Evolutionary conservation across 2,797 vertebrate species (phyloP).

Genomic region (Florisuga fusca): DNA sequence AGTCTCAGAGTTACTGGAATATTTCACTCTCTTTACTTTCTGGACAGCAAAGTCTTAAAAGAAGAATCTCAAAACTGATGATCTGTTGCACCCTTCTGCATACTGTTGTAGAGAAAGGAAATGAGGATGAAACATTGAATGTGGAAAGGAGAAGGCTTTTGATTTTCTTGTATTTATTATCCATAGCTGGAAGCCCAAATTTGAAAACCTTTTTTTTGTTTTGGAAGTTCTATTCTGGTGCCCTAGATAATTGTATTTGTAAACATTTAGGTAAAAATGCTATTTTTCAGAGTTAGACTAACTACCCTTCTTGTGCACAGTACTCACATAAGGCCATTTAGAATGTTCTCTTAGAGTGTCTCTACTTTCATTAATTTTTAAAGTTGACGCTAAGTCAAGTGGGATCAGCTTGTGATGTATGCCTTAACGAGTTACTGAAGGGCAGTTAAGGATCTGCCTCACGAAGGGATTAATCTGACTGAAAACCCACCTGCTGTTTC

Average conservation of each 20-base stretch:
- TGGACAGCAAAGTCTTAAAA: not conserved
- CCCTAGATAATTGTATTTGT: not conserved
- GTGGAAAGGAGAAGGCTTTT: not conserved
- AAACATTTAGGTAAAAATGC: not conserved
- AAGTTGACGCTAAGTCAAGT: not conserved
- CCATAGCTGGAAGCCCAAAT: not conserved
- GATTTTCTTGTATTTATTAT: not conserved
- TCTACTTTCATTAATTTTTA: not conserved
- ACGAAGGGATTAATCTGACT: conserved; percentile 20
- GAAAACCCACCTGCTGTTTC: conserved; percentile 54
- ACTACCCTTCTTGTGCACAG: not conserved
- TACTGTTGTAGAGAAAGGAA: not conserved
- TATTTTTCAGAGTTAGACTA: not conserved
- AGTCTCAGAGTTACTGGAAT: not conserved
- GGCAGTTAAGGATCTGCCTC: not conserved
- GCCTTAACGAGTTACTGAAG: conserved; percentile 15
- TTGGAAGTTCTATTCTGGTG: not conserved
- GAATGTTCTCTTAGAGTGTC: not conserved
- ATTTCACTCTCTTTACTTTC: not conserved
- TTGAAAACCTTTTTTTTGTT: not conserved
- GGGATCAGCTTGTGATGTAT: not conserved
- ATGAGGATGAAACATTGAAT: not conserved
- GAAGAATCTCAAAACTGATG: not conserved
- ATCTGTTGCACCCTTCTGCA: not conserved
- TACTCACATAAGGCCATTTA: not conserved